Base-by-base conservation (phyloP, 2,888 invertebrate species). In the Caenorhabditis sp. region DNA sequence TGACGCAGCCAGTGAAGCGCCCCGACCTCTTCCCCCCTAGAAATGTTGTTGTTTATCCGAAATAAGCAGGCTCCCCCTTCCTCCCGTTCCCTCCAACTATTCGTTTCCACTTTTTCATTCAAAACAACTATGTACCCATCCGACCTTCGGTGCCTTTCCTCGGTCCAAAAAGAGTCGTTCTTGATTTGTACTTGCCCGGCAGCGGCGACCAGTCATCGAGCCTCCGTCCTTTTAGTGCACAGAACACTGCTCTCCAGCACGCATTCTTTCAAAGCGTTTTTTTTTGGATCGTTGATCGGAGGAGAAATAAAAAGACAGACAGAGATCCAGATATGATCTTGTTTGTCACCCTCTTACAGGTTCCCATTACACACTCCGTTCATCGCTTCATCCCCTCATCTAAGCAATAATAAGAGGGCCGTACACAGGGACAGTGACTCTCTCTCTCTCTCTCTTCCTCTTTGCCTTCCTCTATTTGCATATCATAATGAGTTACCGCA, bases 401-500 rank as follows among this genome's bases (percentile, higher is more conserved):
- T 43, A 43, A 43, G 43, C 43, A 43, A 48, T 48, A 48, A 48
- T 30, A 48, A 48, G 26, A 48, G 26, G 46, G n/a, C n/a, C n/a
- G n/a, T n/a, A n/a, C n/a, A n/a, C n/a, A 46, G 17, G 27, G 27
- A 46, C 24, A 15, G 48, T 26, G 48, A 48, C 48, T 17, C 41
- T 22, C 56, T 43, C 45, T 26, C 45, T 45, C 13, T 30, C 58
- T 41, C 43, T 5, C 41, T 27, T 26, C 1, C 37, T 32, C 43
- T 48, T 48, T 8, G 22, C 8, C 15, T 22, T 15, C 9, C 37
- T 68, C 66, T 68, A 61, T 71, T 56, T 62, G 56, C 62, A 61
- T 72, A 61, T 72, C 71, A 50, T 61, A 61, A 66, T 58, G 66
- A 58, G 66, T 59, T 59, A 59, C 59, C 59, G 59, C 56, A 58